A percentile compares a stretch with the other conserved stretches of the same genome.
Evolutionary conservation across 2,113 vertebrate genomes (phyloP).

Genomic region (Labeo catla): DNA sequence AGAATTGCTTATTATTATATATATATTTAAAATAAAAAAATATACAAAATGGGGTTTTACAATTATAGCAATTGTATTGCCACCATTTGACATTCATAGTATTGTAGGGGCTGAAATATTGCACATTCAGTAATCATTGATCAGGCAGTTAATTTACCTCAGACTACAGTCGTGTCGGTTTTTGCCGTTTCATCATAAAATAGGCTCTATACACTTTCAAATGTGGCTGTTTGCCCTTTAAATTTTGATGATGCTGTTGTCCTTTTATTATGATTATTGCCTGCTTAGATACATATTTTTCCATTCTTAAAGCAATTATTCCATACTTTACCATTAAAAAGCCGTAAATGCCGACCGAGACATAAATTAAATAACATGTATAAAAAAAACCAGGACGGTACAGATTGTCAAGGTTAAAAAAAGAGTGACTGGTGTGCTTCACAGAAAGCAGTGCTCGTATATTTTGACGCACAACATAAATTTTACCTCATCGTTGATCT

Average conservation of each 20-base stretch:
- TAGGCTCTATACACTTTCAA: neutral
- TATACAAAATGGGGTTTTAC: neutral
- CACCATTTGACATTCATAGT: neutral
- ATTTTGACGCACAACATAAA: neutral
- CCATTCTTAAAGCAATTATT: neutral
- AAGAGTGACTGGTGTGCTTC: neutral
- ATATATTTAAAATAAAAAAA: neutral
- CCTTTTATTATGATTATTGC: too few species aligned
- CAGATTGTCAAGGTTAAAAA: constrained; percentile 15
- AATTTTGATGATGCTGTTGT: neutral
- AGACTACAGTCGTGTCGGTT: neutral
- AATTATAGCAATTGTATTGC: neutral
- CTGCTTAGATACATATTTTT: neutral
- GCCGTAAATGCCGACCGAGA: neutral
- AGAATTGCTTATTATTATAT: neutral
- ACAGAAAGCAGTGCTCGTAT: neutral
- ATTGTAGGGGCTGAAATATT: neutral
- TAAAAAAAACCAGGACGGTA: neutral
- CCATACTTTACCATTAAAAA: neutral
- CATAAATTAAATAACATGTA: neutral
- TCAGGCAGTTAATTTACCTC: neutral
- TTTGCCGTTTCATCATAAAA: neutral
- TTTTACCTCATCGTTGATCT: neutral
- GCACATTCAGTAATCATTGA: neutral
- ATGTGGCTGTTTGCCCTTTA: neutral